phyloP scores from a whole-genome alignment of 2,888 invertebrate species.

The Pycnomerus fuliginosus region DNA sequence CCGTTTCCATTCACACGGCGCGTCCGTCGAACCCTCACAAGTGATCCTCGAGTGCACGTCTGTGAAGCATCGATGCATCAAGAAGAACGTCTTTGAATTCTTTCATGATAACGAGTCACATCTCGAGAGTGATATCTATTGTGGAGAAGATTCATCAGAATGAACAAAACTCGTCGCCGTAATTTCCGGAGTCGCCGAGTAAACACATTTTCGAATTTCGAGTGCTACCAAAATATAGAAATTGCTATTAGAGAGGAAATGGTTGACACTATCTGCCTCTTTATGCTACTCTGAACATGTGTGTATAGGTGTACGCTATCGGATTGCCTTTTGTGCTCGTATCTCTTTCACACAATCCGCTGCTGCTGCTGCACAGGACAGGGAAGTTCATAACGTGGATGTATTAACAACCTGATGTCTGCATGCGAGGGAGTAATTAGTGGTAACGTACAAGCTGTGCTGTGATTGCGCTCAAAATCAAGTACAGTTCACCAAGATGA shows the following conservation, averaged over 20 bases:
- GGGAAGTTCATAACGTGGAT: conserved; percentile 14
- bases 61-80: conserved; percentile 8
- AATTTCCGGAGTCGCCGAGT: conserved; percentile 21
- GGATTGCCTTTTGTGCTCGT: conserved; percentile 12
- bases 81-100: conserved; percentile 13
- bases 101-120: conserved; percentile 12
- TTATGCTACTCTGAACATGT: conserved; percentile 31
- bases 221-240: conserved; percentile 18
- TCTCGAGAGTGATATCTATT: no score
- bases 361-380: conserved; percentile 16
- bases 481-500: conserved; percentile 17
- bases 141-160: no score
- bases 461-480: conserved; percentile 24
- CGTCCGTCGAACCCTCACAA: conserved; percentile 16
- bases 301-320: conserved; percentile 17
- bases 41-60: conserved; percentile 11
- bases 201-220: conserved; percentile 16
- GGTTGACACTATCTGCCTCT: conserved; percentile 31
- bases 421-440: conserved; percentile 28
- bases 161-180: conserved; percentile 9
- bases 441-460: conserved; percentile 22
- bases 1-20: conserved; percentile 22
- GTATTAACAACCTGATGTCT: conserved; percentile 20
- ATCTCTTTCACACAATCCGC: conserved; percentile 17
- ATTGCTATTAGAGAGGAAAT: conserved; percentile 23